Conservation (phyloP, 1,140 invertebrate genomes). For the Parapsyche elsis region DNA sequence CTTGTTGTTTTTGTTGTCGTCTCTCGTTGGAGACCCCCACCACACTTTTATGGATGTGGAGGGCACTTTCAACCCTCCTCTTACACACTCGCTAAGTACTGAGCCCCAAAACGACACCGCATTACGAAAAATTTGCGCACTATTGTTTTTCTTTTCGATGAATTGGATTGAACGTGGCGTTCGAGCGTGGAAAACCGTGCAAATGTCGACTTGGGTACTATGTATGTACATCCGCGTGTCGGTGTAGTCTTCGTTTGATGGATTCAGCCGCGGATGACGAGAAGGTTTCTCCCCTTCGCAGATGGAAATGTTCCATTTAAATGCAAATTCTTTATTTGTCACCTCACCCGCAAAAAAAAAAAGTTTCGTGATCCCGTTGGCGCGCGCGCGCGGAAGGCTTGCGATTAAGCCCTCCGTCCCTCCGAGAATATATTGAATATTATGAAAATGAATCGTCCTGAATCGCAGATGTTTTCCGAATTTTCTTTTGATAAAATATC, state of each 20-base stretch:
- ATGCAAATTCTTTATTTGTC: slow-evolving; percentile 79
- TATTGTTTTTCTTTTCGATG: not conserved
- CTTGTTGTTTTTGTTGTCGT: slow-evolving; percentile 65
- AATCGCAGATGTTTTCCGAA: slow-evolving; percentile 3
- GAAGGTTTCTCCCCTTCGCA: not conserved
- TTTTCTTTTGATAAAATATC: not conserved
- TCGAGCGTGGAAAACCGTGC: no score
- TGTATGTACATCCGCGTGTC: not conserved
- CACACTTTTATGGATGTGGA: slow-evolving; percentile 54
- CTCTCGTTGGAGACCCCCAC: slow-evolving; percentile 62
- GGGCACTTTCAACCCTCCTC: slow-evolving; percentile 30
- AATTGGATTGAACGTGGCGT: no score
- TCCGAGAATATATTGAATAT: slow-evolving; percentile 42
- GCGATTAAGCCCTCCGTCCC: slow-evolving; percentile 23
- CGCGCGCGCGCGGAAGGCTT: slow-evolving; percentile 59
- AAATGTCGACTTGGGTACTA: no score
- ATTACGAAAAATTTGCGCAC: not conserved
- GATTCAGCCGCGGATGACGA: slow-evolving; percentile 3
- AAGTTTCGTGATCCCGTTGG: slow-evolving; percentile 58
- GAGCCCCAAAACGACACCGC: not conserved
- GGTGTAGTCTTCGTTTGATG: slow-evolving; percentile 16
- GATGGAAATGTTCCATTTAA: slow-evolving; percentile 77
- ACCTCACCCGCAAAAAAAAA: slow-evolving; percentile 61
- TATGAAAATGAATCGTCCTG: slow-evolving; percentile 39
- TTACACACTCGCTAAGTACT: not conserved